These are phyloP conservation scores for Hypolimnas misippus DNA, from an alignment of 2,888 invertebrate genomes.

Conservation along the genomic window DNA sequence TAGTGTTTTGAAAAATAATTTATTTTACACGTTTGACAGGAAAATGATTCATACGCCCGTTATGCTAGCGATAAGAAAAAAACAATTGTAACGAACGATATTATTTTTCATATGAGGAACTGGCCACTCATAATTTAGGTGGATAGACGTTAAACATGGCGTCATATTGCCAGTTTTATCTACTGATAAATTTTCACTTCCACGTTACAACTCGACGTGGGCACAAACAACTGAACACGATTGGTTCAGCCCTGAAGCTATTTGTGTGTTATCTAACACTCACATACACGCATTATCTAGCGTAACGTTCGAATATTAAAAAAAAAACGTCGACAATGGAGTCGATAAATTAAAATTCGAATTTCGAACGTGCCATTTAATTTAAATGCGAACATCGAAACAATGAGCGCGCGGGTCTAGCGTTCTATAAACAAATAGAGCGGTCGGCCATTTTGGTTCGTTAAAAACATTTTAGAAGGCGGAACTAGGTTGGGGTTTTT, in stretches of 20 bases:
- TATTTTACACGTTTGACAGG: slow-evolving; percentile 34
- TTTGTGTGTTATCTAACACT: slow-evolving; percentile 41
- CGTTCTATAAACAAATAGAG: slow-evolving; percentile 74
- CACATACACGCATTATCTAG: slow-evolving; percentile 31
- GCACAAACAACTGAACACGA: slow-evolving; percentile 34
- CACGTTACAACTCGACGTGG: slow-evolving; percentile 39
- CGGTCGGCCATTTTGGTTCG: slow-evolving; percentile 78
- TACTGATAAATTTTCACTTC: slow-evolving; percentile 43
- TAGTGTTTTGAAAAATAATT: slow-evolving; percentile 15
- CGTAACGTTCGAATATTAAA: slow-evolving; percentile 31
- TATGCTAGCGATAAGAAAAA: slow-evolving; percentile 34
- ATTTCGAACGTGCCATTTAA: slow-evolving; percentile 32
- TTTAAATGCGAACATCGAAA: slow-evolving; percentile 22
- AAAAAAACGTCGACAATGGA: slow-evolving; percentile 38
- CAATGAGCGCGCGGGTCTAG: slow-evolving; percentile 53
- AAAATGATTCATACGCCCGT: slow-evolving; percentile 36
- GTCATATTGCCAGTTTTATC: slow-evolving; percentile 40
- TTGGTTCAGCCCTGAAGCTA: slow-evolving; percentile 43
- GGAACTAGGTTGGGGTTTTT: slow-evolving; percentile 80
- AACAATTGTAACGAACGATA: slow-evolving; percentile 3
- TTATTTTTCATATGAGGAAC: slow-evolving; percentile 12
- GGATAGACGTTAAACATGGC: slow-evolving; percentile 32
- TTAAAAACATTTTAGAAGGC: slow-evolving; percentile 83
- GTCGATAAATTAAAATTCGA: slow-evolving; percentile 21
- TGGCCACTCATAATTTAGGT: neutral